A percentile compares a stretch with the other conserved stretches of the same genome.
Evolutionary conservation across 2,797 vertebrate genomes (phyloP).

Genomic region (Gorsachius magnificus): DNA sequence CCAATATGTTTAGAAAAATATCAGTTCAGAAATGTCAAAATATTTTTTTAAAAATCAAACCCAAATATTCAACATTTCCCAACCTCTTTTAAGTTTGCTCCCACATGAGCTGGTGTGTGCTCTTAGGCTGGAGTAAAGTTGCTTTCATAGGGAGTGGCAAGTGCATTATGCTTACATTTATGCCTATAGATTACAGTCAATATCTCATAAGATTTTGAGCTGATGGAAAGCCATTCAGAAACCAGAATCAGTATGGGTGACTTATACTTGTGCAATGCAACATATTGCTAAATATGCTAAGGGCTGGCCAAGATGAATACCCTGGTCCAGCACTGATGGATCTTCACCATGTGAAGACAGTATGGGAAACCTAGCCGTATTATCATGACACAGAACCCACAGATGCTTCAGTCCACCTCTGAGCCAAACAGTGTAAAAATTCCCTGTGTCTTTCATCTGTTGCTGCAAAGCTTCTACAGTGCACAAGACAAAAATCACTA

Average conservation of each 20-base stretch:
- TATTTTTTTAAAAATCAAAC: conserved; percentile 12
- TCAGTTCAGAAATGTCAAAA: conserved; percentile 42
- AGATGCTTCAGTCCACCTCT: not conserved
- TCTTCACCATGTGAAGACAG: not conserved
- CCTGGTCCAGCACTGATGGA: not conserved
- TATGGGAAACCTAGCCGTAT: too few species aligned
- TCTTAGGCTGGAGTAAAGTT: not conserved
- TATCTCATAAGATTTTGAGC: not conserved
- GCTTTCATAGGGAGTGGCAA: not conserved
- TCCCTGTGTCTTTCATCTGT: not conserved
- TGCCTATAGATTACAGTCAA: not conserved
- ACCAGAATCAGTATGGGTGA: not conserved
- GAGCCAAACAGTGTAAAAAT: not conserved
- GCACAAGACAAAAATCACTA: not conserved
- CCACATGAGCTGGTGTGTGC: not conserved
- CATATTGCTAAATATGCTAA: not conserved
- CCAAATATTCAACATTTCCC: conserved; percentile 20
- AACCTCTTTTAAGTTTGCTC: not conserved
- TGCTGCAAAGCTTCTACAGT: not conserved
- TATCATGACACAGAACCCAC: not conserved
- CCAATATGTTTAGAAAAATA: conserved; percentile 36
- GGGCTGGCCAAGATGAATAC: not conserved
- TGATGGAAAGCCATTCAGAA: not conserved
- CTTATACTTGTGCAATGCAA: not conserved
- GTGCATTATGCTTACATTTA: not conserved